A percentile compares a stretch with the other conserved stretches of the same genome.
phyloP scores from a whole-genome alignment of 2,888 invertebrate genomes.

The Teleiodes luculella region DNA sequence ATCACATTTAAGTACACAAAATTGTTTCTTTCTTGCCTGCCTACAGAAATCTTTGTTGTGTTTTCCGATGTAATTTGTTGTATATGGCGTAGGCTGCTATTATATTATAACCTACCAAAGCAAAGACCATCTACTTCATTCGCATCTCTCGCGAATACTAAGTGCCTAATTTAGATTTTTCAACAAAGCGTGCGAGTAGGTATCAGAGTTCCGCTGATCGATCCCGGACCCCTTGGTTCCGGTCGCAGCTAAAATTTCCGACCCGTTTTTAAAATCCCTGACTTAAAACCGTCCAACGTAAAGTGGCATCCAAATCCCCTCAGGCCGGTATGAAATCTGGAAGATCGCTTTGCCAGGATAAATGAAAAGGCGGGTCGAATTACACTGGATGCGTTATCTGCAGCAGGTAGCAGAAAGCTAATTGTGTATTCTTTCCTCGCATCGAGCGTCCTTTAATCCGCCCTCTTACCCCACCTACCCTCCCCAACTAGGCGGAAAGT shows the following conservation, averaged over 20 bases:
- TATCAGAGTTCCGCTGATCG: constrained; percentile 63
- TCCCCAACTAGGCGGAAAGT: constrained; percentile 74
- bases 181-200: constrained; percentile 67
- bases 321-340: constrained; percentile 33
- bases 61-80: background rate
- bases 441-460: constrained; percentile 72
- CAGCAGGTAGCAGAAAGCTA: constrained; percentile 75
- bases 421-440: constrained; percentile 79
- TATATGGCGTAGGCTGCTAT: constrained; percentile 14
- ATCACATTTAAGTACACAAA: too few species aligned
- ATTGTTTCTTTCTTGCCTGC: too few species aligned
- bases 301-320: constrained; percentile 38
- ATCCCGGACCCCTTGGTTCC: constrained; percentile 69
- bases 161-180: constrained; percentile 72
- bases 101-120: constrained; percentile 29
- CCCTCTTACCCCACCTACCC: constrained; percentile 51
- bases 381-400: constrained; percentile 65
- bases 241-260: constrained; percentile 64
- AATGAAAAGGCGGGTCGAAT: constrained; percentile 42
- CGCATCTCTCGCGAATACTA: constrained; percentile 60
- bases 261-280: constrained; percentile 68
- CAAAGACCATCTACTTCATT: constrained; percentile 26
- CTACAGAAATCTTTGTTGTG: background rate
- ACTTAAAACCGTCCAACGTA: constrained; percentile 55
- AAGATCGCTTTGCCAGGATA: constrained; percentile 26